phyloP scores from a whole-genome alignment of 2,113 vertebrate species.

The Polypterus senegalus region DNA sequence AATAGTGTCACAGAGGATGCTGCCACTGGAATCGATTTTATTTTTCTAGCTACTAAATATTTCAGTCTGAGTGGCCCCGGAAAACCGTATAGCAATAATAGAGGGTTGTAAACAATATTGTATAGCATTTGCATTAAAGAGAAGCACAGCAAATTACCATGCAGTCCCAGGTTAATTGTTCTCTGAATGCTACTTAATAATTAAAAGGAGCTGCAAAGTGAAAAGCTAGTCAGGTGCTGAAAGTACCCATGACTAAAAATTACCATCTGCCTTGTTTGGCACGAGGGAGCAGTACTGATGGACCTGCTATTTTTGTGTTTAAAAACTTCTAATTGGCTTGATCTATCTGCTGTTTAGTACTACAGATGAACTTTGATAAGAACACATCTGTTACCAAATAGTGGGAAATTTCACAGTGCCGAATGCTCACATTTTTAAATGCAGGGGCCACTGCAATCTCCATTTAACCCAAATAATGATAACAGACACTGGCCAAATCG shows the following conservation, averaged over 20 bases:
- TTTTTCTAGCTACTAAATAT: conserved; percentile 10
- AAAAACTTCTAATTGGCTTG: conserved; percentile 2
- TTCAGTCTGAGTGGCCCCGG: conserved; percentile 4
- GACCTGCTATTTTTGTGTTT: conserved; percentile 4
- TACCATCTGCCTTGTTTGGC: neutral
- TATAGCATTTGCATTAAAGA: neutral
- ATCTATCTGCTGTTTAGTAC: conserved; percentile 10
- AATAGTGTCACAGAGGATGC: conserved; percentile 2
- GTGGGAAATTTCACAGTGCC: neutral
- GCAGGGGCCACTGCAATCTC: no score
- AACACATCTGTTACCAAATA: conserved; percentile 7
- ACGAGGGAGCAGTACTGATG: conserved; percentile 5
- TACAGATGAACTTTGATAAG: neutral
- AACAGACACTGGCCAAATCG: no score
- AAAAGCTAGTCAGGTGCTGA: conserved; percentile 3
- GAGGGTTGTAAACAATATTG: neutral
- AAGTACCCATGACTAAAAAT: conserved; percentile 6
- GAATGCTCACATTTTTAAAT: no score
- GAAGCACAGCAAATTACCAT: neutral
- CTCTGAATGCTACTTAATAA: conserved; percentile 4
- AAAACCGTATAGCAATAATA: neutral
- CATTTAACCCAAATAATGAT: no score
- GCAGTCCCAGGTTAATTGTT: conserved; percentile 5
- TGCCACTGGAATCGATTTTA: neutral
- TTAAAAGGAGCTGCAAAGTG: conserved; percentile 3